A percentile compares a stretch with the other conserved stretches of the same genome.
Evolutionary conservation across 2,888 invertebrate species (phyloP).

Genomic region (Hirtodrosophila alboralis): DNA sequence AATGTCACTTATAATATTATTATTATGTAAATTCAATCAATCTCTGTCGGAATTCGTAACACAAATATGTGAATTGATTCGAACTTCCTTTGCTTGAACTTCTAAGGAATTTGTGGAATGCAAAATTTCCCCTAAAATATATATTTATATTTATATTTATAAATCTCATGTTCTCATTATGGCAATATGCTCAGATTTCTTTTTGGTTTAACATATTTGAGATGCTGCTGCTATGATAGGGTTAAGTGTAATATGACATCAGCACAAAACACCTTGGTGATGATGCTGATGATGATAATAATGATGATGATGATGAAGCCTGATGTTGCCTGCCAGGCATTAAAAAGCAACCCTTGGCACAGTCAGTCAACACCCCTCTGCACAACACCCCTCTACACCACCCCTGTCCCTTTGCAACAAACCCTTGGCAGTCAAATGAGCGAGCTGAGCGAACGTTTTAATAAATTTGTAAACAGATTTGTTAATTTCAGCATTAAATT

Average conservation of each 20-base stretch:
- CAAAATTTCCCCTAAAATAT: too few species aligned
- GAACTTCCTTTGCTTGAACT: too few species aligned
- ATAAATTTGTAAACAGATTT: slow-evolving; percentile 85
- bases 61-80: too few species aligned
- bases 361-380: slow-evolving; percentile 1
- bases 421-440: slow-evolving; percentile 56
- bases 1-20: too few species aligned
- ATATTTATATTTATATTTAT: too few species aligned
- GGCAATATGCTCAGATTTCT: too few species aligned
- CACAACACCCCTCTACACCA: background rate
- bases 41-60: too few species aligned
- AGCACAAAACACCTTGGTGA: slow-evolving; percentile 34
- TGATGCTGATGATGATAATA: too few species aligned
- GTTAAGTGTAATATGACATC: slow-evolving; percentile 47
- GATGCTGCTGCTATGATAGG: slow-evolving; percentile 14
- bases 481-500: slow-evolving; percentile 84
- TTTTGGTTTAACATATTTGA: background rate
- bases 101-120: too few species aligned
- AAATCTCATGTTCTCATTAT: too few species aligned
- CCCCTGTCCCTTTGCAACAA: background rate
- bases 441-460: slow-evolving; percentile 79
- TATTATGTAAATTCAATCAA: too few species aligned
- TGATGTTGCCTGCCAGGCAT: slow-evolving; percentile 39
- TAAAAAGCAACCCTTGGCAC: slow-evolving; percentile 43
- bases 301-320: too few species aligned